Evolutionary conservation across 1,140 invertebrate species (phyloP).

Genomic region (Parasteatoda tepidariorum): DNA sequence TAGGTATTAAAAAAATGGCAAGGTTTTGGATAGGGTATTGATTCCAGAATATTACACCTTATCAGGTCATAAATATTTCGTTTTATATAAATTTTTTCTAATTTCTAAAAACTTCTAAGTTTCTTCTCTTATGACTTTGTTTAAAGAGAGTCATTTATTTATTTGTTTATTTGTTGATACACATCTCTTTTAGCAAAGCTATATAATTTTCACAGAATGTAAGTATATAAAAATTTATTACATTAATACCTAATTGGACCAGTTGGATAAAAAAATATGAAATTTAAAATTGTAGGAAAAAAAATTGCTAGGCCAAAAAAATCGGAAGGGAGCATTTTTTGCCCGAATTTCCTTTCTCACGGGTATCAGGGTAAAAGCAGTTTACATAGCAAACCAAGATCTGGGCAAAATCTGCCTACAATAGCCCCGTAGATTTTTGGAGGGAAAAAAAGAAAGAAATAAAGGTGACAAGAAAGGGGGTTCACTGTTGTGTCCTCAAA

Average conservation of each 20-base stretch:
- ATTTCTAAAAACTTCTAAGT: too few relatives aligned
- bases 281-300: neutral
- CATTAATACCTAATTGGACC: neutral
- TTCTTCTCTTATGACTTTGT: too few relatives aligned
- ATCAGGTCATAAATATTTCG: too few relatives aligned
- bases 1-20: too few relatives aligned
- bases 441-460: neutral
- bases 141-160: too few relatives aligned
- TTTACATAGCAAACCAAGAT: constrained; percentile 40
- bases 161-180: too few relatives aligned
- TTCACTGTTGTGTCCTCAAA: constrained; percentile 3
- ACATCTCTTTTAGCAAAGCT: too few relatives aligned
- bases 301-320: constrained; percentile 1
- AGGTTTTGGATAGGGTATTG: too few relatives aligned
- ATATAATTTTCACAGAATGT: neutral
- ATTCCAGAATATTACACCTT: too few relatives aligned
- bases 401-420: neutral
- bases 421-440: neutral
- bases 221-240: neutral
- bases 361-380: constrained; percentile 42
- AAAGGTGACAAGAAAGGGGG: neutral
- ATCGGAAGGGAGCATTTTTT: constrained; percentile 19
- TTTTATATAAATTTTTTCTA: too few relatives aligned
- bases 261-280: neutral
- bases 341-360: constrained; percentile 36